Base-by-base conservation (phyloP, 2,113 vertebrate genomes). In the Bubo scandiacus region DNA sequence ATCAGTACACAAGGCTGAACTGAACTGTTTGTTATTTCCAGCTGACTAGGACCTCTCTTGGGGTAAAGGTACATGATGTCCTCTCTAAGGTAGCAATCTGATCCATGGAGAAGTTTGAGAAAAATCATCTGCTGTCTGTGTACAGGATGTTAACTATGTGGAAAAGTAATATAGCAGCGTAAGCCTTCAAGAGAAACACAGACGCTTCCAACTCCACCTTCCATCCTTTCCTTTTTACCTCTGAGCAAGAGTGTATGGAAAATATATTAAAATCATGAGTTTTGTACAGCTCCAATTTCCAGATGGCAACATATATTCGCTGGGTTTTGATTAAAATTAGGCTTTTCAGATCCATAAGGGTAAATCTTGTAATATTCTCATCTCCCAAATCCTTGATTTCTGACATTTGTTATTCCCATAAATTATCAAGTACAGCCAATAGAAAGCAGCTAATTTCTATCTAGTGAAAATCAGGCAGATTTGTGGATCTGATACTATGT, bases 331-430 rank as follows among this genome's bases (percentile, higher is more conserved):
- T 88, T 95, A 80, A 91, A 92, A 88, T 89, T 90, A 73, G 45
- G 26, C 47, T 94, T 86, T 57, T 82, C 86, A 94, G 59, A 87
- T 89, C 65, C 51, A 38, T 21, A 57, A 92, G 67, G 12, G 38
- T 51, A 73, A 95, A 83, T 57, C 67, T 57, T 93, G 38, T 85
- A 87, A 94, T 94, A 70, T 18, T 93, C 71, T 95, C 80, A 52
- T 90, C 87, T 93, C 58, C 49, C 81, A 93, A 66, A 88, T 83
- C 91, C 90, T 93, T 95, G 88, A 89, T 83, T 92, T 93, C 73
- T 93, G 57, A 72, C 92, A 42, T 54, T 88, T 30, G 2, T 67
- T 84, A 42, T 68, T 96, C 70, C 71, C 59, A 72, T 87, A 95
- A 94, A 92, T 88, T 70, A 66, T 47, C 68, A 47, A 80, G 54